A percentile compares a stretch with the other conserved stretches of the same genome.
These are phyloP conservation scores for Diaphora mendica DNA, from an alignment of 2,888 invertebrate species.

Conservation along the genomic window DNA sequence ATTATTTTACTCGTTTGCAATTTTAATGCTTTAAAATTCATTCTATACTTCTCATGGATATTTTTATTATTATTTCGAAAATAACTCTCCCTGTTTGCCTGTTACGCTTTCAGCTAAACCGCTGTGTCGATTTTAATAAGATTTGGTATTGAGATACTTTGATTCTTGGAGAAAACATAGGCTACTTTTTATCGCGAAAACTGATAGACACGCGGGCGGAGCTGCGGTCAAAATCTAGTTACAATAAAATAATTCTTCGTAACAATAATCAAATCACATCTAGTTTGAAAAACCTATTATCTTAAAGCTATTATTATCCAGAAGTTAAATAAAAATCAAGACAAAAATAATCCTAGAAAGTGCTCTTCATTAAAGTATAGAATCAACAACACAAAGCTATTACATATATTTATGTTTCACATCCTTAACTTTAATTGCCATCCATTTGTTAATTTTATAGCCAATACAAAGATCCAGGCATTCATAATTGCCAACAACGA, in stretches of 20 bases:
- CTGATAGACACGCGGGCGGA: too few species aligned
- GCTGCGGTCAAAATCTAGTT: too few species aligned
- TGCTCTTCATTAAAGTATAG: background rate
- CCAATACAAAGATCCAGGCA: constrained; percentile 40
- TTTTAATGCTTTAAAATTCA: too few species aligned
- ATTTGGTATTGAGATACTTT: too few species aligned
- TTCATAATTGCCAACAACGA: constrained; percentile 45
- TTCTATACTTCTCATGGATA: too few species aligned
- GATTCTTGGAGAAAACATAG: too few species aligned
- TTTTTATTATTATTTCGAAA: too few species aligned
- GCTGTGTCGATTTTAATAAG: too few species aligned
- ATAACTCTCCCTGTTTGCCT: too few species aligned
- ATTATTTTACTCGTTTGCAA: too few species aligned
- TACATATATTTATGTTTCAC: constrained; percentile 17
- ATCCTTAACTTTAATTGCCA: constrained; percentile 32
- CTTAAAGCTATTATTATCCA: background rate
- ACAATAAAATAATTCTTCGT: background rate
- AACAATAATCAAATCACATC: background rate
- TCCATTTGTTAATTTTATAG: constrained; percentile 34
- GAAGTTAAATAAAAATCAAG: background rate
- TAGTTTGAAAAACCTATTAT: background rate
- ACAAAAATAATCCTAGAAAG: background rate
- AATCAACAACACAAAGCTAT: constrained; percentile 12
- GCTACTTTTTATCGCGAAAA: too few species aligned
- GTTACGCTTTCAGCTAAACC: too few species aligned